Evolutionary conservation across 2,888 invertebrate genomes (phyloP), one percentile per base, ranked within the genome.

Genomic region (Exocentrus adspersus): DNA sequence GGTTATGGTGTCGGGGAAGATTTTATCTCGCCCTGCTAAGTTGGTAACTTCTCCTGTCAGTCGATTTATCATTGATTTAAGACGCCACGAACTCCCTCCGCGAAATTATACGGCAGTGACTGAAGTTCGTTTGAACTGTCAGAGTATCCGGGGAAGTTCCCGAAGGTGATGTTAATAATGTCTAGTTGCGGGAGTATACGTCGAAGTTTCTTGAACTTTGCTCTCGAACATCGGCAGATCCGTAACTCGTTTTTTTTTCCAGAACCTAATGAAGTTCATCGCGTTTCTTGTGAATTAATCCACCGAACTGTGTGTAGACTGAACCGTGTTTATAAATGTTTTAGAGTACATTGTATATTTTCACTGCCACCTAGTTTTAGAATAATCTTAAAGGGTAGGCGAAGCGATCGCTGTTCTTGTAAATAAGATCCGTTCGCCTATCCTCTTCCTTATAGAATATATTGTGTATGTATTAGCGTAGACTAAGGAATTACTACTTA

Each of bases 331-430:
- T 63, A 64, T 64, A 58, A 62, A 64, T 67, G 67, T 64, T 64
- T n/a, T 67, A 64, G 67, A 62, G 59, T 64, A 64, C 59, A 67
- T 67, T 67, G 61, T 67, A 62, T 59, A 64, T 64, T 67, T 64
- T 64, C 67, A 67, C 67, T 67, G 67, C 67, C 67, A 67, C 53
- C 53, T 66, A 63, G 58, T 20, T 60, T 42, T 32, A 63, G 48
- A 57, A 16, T 50, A 53, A 46, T 42, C 53, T 59, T 37, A 54
- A 32, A 57, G 43, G 54, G 46, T 9, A 45, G 52, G 57, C 56
- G 37, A 43, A 50, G 51, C n/a, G n/a, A n/a, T n/a, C n/a, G n/a
- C n/a, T n/a, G n/a, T n/a, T n/a, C n/a, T n/a, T n/a, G n/a, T 52
- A 43, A 52, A 53, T 48, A 48, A 53, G n/a, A 58, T 37, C n/a